phyloP scores from a whole-genome alignment of 2,888 invertebrate species.

The Helleia helle region DNA sequence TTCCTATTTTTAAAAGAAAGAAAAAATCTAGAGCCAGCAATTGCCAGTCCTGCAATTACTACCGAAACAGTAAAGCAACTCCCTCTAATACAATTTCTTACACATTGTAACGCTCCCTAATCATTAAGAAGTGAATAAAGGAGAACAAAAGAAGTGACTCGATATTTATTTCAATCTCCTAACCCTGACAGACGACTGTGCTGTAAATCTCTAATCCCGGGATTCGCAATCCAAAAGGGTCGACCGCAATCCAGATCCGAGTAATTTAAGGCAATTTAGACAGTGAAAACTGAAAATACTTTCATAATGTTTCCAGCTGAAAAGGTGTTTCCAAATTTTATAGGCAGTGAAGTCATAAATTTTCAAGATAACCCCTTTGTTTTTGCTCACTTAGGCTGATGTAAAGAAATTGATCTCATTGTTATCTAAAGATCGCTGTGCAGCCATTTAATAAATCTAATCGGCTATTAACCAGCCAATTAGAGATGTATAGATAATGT shows the following conservation, averaged over 20 bases:
- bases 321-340: slow-evolving; percentile 13
- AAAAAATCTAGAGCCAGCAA: too few relatives aligned
- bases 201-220: neutral
- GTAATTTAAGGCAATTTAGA: slow-evolving; percentile 9
- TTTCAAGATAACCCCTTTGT: slow-evolving; percentile 14
- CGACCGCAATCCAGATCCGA: slow-evolving; percentile 6
- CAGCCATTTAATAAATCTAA: slow-evolving; percentile 5
- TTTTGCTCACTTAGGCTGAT: slow-evolving; percentile 12
- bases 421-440: slow-evolving; percentile 7
- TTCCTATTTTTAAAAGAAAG: too few relatives aligned
- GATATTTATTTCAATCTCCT: neutral
- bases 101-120: too few relatives aligned
- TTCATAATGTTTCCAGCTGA: slow-evolving; percentile 8
- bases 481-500: neutral
- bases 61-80: too few relatives aligned
- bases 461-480: slow-evolving; percentile 3
- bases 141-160: neutral
- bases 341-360: slow-evolving; percentile 11
- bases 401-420: slow-evolving; percentile 3
- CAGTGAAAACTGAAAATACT: slow-evolving; percentile 9
- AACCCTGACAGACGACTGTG: neutral
- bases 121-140: neutral
- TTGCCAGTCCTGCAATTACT: too few relatives aligned
- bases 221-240: slow-evolving; percentile 5
- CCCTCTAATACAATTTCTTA: too few relatives aligned